Percentiles rank a stretch among this genome's conserved stretches.
Evolutionary conservation across 2,113 vertebrate species (phyloP).

Genomic region (Hymenochirus boettgeri): DNA sequence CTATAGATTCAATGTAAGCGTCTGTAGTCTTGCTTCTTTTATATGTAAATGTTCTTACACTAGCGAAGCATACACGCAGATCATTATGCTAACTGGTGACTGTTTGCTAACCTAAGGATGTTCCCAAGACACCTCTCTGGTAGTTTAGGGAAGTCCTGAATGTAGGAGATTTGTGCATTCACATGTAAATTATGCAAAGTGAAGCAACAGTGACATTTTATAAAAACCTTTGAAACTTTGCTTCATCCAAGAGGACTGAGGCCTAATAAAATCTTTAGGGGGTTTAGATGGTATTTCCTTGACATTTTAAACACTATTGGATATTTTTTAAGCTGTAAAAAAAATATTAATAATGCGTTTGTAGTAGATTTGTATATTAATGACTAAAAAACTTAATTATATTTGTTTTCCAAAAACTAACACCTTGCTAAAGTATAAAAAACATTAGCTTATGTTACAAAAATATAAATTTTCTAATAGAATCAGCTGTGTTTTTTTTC

Average conservation of each 20-base stretch:
- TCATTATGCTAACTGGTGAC: slow-evolving; percentile 41
- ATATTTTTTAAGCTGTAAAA: too few relatives aligned
- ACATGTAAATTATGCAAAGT: slow-evolving; percentile 45
- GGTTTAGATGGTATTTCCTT: background rate
- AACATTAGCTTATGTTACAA: too few relatives aligned
- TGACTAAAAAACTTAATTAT: too few relatives aligned
- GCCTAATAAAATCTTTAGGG: slow-evolving; percentile 8
- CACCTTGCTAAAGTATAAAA: too few relatives aligned
- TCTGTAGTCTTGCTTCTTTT: slow-evolving; percentile 40
- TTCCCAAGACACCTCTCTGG: slow-evolving; percentile 49
- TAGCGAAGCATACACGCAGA: slow-evolving; percentile 32
- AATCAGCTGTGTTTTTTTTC: too few relatives aligned
- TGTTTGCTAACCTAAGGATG: slow-evolving; percentile 44
- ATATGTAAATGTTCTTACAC: slow-evolving; percentile 38
- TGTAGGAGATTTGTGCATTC: slow-evolving; percentile 36
- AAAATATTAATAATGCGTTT: too few relatives aligned
- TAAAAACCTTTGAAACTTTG: slow-evolving; percentile 29
- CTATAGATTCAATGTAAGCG: background rate
- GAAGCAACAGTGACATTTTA: slow-evolving; percentile 43
- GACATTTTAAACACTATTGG: background rate
- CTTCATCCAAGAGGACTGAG: slow-evolving; percentile 35
- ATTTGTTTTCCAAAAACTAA: too few relatives aligned
- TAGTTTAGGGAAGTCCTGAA: slow-evolving; percentile 39
- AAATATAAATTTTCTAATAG: too few relatives aligned
- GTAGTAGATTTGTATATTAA: too few relatives aligned